Base-by-base conservation (phyloP, 2,113 vertebrate genomes). In the Aphelocoma coerulescens region DNA sequence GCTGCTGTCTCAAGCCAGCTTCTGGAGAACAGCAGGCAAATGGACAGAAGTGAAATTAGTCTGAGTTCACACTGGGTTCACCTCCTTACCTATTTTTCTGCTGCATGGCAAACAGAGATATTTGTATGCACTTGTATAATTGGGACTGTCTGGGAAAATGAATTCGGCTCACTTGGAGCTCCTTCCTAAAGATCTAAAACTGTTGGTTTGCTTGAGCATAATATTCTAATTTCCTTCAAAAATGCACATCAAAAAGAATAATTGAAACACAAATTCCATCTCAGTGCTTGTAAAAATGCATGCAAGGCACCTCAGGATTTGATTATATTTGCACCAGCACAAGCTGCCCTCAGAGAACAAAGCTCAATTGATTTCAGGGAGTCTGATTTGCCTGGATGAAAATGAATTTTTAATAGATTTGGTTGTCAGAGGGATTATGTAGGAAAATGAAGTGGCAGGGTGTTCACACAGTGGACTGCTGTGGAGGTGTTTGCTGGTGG, bases 361-460 rank as follows among this genome's bases (percentile, higher is more conserved):
- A 84, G 88, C 75, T 90, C 91, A 72, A 13, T 63, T 95, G 91
- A 91, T 96, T 90, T 80, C 52, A 79, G 69, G 58, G 63, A 71
- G 43, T 26, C 67, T 71, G 85, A 89, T 88, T 80, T 93, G 75
- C 88, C 82, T 90, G 90, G 67, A 71, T 86, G 79, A 67, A 91
- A 95, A 96, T 66, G 68, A 83, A 94, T 96, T 83, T 94, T 89
- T 91, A 96, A 96, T 94, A 92, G 63, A 91, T 66, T 62, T 72
- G 30, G 16, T 66, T 94, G 84, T 92, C 84, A 93, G 82, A 86
- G 76, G 37, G 28, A 89, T 95, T 95, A 91, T 33, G 46, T 37
- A 76, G 66, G 78, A 69, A 76, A 48, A 54, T 5, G 77, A 57
- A 92, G 71, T 1, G 16, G 51, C 61, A 74, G 63, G 52, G 65